Evolutionary conservation across 2,888 invertebrate species (phyloP), one percentile per base, ranked within the genome.

Genomic region (Phortica okadai): DNA sequence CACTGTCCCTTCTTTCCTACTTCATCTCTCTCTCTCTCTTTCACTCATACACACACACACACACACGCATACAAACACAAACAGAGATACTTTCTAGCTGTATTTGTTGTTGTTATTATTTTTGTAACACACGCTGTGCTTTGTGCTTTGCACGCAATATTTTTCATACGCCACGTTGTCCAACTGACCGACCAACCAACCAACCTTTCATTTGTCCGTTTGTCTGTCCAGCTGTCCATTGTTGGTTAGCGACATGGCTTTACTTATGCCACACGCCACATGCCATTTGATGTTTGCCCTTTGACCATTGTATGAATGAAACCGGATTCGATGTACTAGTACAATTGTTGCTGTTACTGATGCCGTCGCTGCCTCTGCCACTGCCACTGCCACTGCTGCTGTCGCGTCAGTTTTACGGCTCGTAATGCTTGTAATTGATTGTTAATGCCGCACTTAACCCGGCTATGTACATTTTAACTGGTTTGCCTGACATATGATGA

Each of bases 351-450:
- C 25, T 21, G 33, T 64, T 59, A 8, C 25, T 25, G 25, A 8
- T 25, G 25, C 25, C n/a, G 21, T 58, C 33, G 21, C 64, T 67
- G 42, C 7, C 50, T 66, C 58, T 66, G 54, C 11, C 74, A 73
- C 50, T 66, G 76, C 76, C 77, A 79, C 79, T 80, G 82, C 50
- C 6, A 6, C 50, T 6, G 3, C 50, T 6, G 83, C 78, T 81
- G 83, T 79, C 83, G 82, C 80, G 82, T 83, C 82, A 83, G 78
- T 82, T 83, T 83, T 83, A 83, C 82, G 82, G 81, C 81, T 83
- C 81, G 84, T 83, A 83, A 83, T 83, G 78, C 82, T 82, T 83
- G 84, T 83, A 83, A 83, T 83, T 83, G 83, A 83, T 83, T 83
- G 84, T 83, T 83, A 83, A 83, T 83, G 82, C 82, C 80, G 80